Percentiles rank a stretch among this genome's conserved stretches.
These are phyloP conservation scores for Acanthosoma haemorrhoidale DNA, from an alignment of 2,888 invertebrate species.

Conservation along the genomic window DNA sequence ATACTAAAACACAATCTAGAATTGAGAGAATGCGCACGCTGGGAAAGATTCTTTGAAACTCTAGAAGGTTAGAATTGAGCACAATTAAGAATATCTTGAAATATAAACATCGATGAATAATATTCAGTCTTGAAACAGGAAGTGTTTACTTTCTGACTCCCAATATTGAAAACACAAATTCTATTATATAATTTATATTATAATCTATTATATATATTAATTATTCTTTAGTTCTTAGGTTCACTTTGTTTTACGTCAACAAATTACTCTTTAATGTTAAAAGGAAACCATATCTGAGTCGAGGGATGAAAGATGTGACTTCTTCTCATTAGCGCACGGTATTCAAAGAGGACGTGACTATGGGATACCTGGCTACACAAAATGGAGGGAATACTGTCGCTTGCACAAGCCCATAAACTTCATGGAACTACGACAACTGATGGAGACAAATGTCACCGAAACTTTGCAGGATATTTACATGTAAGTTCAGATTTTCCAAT, in stretches of 20 bases:
- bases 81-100: no score
- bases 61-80: not conserved
- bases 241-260: slow-evolving; percentile 54
- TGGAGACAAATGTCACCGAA: slow-evolving; percentile 59
- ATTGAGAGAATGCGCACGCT: no score
- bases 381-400: slow-evolving; percentile 72
- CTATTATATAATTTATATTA: not conserved
- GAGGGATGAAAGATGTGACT: slow-evolving; percentile 55
- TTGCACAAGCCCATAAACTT: slow-evolving; percentile 58
- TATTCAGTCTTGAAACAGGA: no score
- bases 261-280: slow-evolving; percentile 47
- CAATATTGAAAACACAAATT: not conserved
- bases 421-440: slow-evolving; percentile 57
- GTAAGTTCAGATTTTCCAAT: slow-evolving; percentile 49
- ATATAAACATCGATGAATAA: no score
- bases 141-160: no score
- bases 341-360: slow-evolving; percentile 87
- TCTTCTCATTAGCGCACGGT: slow-evolving; percentile 81
- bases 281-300: no score
- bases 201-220: not conserved
- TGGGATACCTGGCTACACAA: slow-evolving; percentile 71
- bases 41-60: no score
- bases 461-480: slow-evolving; percentile 61
- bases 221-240: not conserved
- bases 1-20: no score